Base-by-base conservation (phyloP, 2,888 invertebrate genomes). In the Flexamia atlantica region DNA sequence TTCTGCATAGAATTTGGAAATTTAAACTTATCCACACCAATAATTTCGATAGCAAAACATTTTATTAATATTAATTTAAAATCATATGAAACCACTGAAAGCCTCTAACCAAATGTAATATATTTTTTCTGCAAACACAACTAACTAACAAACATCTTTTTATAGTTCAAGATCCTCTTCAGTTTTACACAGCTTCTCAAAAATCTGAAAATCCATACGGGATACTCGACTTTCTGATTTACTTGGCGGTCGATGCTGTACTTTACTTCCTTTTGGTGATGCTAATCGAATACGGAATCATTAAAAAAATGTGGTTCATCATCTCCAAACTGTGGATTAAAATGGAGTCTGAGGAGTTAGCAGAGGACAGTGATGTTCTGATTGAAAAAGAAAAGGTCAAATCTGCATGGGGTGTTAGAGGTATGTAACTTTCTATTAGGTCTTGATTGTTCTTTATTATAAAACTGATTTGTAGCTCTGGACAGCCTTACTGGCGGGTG, bases 341-440 rank as follows among this genome's bases (percentile, higher is more conserved):
- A 28, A 28, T 28, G 46, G 57, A 57, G 0, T 9, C 20, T 36
- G 30, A 57, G 10, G 20, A 5, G 17, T 17, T 53, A 9, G 79
- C 53, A 36, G 79, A 79, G 12, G 79, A 79, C 23, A 30, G 32
- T 4, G 57, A 79, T 32, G 79, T 79, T 28, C 12, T 53, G 32
- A 36, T 32, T 30, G 79, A 79, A 23, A 79, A 57, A 30, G 57
- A 79, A 20, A 32, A 20, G 7, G 79, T 79, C 0, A 14, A 32
- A 17, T 79, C 79, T 20, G 5, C 88, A 30, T 90, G 90, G 14
- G 85, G 90, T 0, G 88, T 91, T 64, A 87, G 91, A 64, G 95
- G 95, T 0, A 95, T 95, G 0, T 91, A 92, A 60, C 17, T 36
- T 36, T n/a, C n/a, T n/a, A n/a, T n/a, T n/a, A n/a, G n/a, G n/a